Evolutionary conservation across 2,113 vertebrate species (phyloP).

Genomic region (Apteryx owenii): DNA sequence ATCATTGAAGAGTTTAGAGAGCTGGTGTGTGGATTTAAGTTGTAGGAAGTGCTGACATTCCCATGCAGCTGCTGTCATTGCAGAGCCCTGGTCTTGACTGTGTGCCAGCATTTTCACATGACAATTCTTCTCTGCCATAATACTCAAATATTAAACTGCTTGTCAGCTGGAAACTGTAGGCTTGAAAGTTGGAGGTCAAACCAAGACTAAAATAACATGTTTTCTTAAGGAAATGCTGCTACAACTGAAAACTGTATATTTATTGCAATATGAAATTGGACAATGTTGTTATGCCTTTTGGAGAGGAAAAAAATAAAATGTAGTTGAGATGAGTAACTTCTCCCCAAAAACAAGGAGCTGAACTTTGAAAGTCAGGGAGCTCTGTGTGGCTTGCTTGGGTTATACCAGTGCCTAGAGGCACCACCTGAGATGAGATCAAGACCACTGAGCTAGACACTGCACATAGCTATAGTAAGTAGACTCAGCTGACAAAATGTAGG

Average conservation of each 20-base stretch:
- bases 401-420: not conserved
- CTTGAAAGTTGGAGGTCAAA: not conserved
- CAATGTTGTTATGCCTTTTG: not conserved
- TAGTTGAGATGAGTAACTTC: not conserved
- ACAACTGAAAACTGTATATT: not conserved
- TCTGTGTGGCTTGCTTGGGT: not conserved
- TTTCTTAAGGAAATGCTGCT: not conserved
- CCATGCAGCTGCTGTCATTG: slow-evolving; percentile 49
- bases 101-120: slow-evolving; percentile 41
- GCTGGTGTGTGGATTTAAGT: slow-evolving; percentile 51
- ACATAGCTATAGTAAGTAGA: not conserved
- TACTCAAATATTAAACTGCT: slow-evolving; percentile 11
- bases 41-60: slow-evolving; percentile 61
- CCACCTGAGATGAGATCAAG: not conserved
- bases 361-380: not conserved
- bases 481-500: not conserved
- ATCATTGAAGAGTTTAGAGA: slow-evolving; percentile 21
- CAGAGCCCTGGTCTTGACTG: not conserved
- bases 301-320: not conserved
- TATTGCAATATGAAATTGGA: not conserved
- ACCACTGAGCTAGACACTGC: not conserved
- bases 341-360: not conserved
- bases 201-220: not conserved
- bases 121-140: not conserved
- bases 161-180: not conserved